Evolutionary conservation across 2,888 invertebrate genomes (phyloP), one percentile per base, ranked within the genome.

Genomic region (Erynnis tages): DNA sequence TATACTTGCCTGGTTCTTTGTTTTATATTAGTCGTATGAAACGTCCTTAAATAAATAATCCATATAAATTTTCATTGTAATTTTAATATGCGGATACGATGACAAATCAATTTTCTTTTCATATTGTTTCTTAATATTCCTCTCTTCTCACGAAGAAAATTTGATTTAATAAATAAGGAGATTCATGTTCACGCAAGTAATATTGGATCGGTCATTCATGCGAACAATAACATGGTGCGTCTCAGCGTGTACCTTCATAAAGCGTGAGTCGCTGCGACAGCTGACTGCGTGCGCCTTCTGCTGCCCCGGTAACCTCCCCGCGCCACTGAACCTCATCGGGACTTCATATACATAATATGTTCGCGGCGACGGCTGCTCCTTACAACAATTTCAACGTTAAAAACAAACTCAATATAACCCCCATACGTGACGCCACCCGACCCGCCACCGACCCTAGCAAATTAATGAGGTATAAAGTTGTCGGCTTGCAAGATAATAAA

Each of bases 191-290:
- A 10, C 17, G 17, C 19, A 10, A 8, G 4, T 43, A 30, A 30
- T 43, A 17, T 41, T 13, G 11, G 2, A 27, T 53, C 53, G 57
- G 34, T 30, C 56, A 55, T 44, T 57, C 62, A 59, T 55, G 61
- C 54, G 66, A 63, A 63, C 62, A 60, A 21, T 62, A 61, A 65
- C 62, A 65, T 66, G 54, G 57, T 57, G 37, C 45, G 45, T 56
- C 54, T 49, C 54, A 54, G 37, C 35, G 47, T 43, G 54, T 29
- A 47, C 57, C 61, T 62, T 61, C 66, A 60, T 65, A 54, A 61
- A 60, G 63, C 61, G 62, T 66, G 54, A 61, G 57, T 69, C 64
- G 71, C 67, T 71, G 69, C 71, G 69, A 68, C 73, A 69, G 65
- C 44, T 59, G 65, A 66, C 60, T 73, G 69, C 68, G 54, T 63